Conservation (phyloP, 2,888 invertebrate species). For the Drosophila longiperda region DNA sequence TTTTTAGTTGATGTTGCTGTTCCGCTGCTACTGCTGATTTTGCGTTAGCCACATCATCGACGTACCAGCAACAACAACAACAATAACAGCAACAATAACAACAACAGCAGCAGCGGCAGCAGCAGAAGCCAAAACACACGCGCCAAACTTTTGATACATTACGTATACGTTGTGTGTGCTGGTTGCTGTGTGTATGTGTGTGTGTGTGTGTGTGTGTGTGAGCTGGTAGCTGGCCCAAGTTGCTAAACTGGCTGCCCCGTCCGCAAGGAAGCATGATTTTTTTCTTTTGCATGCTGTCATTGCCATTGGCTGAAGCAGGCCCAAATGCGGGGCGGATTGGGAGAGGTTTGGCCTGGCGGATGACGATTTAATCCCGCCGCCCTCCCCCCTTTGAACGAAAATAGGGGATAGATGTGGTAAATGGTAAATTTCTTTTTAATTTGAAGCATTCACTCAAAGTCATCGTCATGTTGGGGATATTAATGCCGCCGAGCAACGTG, state of each 20-base stretch:
- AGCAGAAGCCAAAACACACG: conserved; percentile 23
- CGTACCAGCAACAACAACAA: conserved; percentile 36
- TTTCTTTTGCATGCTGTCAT: conserved; percentile 49
- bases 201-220: conserved; percentile 8
- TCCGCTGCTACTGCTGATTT: conserved; percentile 24
- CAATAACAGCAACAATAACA: conserved; percentile 8
- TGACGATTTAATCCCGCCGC: conserved; percentile 39
- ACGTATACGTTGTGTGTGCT: conserved; percentile 46
- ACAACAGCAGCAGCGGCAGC: not conserved
- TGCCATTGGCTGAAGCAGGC: conserved; percentile 34
- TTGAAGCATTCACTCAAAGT: conserved; percentile 83
- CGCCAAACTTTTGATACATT: conserved; percentile 68
- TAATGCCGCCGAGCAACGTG: conserved; percentile 62
- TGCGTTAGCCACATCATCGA: conserved; percentile 32
- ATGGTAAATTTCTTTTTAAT: conserved; percentile 83
- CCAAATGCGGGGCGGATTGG: not conserved
- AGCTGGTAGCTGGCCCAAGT: conserved; percentile 11
- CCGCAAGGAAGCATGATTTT: conserved; percentile 12
- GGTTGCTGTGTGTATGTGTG: conserved; percentile 11
- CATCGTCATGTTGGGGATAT: conserved; percentile 80
- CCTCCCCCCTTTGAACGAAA: conserved; percentile 31
- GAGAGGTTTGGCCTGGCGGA: not conserved
- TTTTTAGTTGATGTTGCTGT: conserved; percentile 35
- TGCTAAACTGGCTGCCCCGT: conserved; percentile 32
- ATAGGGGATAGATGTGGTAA: conserved; percentile 54